Base-by-base conservation (phyloP, 1,140 invertebrate genomes). In the Drosophila truncata region DNA sequence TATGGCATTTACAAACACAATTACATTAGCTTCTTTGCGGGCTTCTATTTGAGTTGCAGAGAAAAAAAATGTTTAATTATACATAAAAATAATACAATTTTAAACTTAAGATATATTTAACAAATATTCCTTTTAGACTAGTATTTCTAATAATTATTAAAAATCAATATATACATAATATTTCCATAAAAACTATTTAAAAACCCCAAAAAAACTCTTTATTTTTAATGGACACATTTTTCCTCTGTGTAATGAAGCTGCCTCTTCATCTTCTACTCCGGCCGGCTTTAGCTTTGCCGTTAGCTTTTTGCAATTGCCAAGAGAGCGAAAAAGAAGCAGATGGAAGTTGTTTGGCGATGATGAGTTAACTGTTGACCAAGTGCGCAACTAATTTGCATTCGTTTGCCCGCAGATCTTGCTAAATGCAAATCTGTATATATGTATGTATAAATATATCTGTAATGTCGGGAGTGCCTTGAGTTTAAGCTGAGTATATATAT, bases 1-100 rank as follows among this genome's bases (percentile, higher is more conserved):
- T 85, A 90, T 90, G 85, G 85, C 85, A 90, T 90, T 90, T 90
- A 90, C 85, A 90, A 88, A 86, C 82, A 90, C 85, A 90, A 90
- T 90, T 90, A 90, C 85, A 90, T 79, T 82, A 84, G 78, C 78
- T 65, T 64, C 78, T 76, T 61, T 54, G 72, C 69, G 33, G 64
- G 42, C 66, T 72, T 50, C 75, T 78, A 57, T 59, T 33, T 25
- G 20, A n/a, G 10, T 2, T 37, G 14, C 52, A 55, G 33, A n/a
- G 33, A 55, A 16, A 55, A 3, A 37, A 33, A n/a, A n/a, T n/a
- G n/a, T n/a, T n/a, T n/a, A n/a, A n/a, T n/a, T n/a, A n/a, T n/a
- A n/a, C n/a, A n/a, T 29, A 29, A 29, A 29, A 29, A 29, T 29
- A 29, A 8, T 7, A 29, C 27, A 1, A 29, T 29, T 29, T 29